Evolutionary conservation across 2,888 invertebrate species (phyloP), one percentile per base, ranked within the genome.

Genomic region (Cordylochernes scorpioides): DNA sequence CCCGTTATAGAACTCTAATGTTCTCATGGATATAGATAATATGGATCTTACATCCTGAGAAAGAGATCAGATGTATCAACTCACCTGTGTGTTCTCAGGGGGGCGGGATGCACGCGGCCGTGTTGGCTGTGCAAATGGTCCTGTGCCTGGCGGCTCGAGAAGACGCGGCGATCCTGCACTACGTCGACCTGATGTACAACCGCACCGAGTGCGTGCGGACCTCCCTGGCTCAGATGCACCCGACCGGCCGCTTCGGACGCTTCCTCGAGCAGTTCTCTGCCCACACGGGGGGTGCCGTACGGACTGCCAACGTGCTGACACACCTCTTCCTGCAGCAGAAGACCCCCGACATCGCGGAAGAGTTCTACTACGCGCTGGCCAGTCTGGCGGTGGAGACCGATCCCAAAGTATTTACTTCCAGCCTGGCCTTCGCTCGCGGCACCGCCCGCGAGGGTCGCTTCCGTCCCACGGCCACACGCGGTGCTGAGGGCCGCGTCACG

Each of bases 91-190:
- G n/a, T n/a, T n/a, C n/a, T n/a, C n/a, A n/a, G n/a, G n/a, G n/a
- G n/a, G n/a, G n/a, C n/a, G n/a, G n/a, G n/a, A n/a, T n/a, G n/a
- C n/a, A n/a, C n/a, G n/a, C n/a, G n/a, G n/a, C n/a, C n/a, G n/a
- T n/a, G n/a, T n/a, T n/a, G n/a, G n/a, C n/a, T n/a, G n/a, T n/a
- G n/a, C n/a, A n/a, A n/a, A n/a, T n/a, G n/a, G n/a, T n/a, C n/a
- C n/a, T n/a, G n/a, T n/a, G n/a, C n/a, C n/a, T n/a, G n/a, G n/a
- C n/a, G n/a, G n/a, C n/a, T n/a, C n/a, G n/a, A n/a, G n/a, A n/a
- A n/a, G n/a, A n/a, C n/a, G n/a, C 33, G 6, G 33, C 35, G 13
- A 33, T 28, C 4, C 25, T 38, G 9, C 38, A 38, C 17, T 25
- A 25, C 12, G 28, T 38, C 7, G 38, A 36, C 46, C 28, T 28